These are phyloP conservation scores for Prionailurus bengalensis DNA, from an alignment of 2,113 vertebrate species.

Conservation along the genomic window DNA sequence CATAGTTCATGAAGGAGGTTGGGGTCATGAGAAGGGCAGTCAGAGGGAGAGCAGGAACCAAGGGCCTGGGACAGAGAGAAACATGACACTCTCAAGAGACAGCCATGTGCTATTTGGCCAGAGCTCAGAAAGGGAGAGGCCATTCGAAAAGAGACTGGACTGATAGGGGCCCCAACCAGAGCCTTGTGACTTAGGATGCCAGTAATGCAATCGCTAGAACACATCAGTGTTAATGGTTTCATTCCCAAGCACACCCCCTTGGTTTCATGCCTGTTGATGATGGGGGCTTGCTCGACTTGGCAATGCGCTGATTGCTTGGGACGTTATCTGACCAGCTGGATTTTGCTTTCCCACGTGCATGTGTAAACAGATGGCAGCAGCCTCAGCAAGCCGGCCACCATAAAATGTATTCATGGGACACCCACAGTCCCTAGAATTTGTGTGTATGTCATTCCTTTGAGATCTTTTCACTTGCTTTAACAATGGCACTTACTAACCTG, in stretches of 20 bases:
- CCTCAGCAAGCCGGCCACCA: not conserved
- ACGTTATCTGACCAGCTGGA: accelerated
- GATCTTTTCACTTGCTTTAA: not conserved
- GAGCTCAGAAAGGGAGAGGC: not conserved
- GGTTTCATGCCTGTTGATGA: accelerated
- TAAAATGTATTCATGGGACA: not conserved
- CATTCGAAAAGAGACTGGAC: not conserved
- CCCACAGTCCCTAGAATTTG: not conserved
- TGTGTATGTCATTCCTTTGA: not conserved
- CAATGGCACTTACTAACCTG: not conserved
- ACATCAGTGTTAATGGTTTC: not conserved
- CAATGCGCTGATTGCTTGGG: not conserved
- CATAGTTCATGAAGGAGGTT: not conserved
- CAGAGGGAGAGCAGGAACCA: not conserved
- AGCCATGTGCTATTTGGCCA: not conserved
- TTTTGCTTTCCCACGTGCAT: accelerated
- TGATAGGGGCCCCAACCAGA: not conserved
- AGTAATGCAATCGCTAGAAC: accelerated
- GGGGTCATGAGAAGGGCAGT: not conserved
- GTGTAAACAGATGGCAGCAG: not conserved
- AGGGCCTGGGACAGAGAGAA: not conserved
- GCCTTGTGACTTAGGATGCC: not conserved
- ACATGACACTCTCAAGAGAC: not conserved
- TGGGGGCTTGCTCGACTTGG: not conserved
- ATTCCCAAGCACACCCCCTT: accelerated